Base-by-base conservation (phyloP, 2,113 vertebrate genomes). In the Myotis yumanensis region DNA sequence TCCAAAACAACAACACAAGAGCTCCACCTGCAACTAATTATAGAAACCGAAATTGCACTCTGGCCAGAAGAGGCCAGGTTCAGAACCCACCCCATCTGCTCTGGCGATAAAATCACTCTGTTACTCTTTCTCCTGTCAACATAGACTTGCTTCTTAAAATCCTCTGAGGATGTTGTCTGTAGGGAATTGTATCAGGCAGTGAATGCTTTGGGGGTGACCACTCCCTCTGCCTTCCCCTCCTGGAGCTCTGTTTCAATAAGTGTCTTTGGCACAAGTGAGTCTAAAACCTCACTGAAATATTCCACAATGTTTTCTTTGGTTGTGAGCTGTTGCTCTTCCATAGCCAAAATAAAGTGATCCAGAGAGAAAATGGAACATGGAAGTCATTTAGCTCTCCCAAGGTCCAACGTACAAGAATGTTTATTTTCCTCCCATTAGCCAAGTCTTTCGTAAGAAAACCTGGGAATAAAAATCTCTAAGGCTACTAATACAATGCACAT, bases 11-110 rank as follows among this genome's bases (percentile, higher is more conserved):
- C 28, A 89, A 32, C 46, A 86, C 20, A 59, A 91, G 86, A 82
- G 2, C 57, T 80, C 75, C 96, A 97, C 96, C 95, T 97, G 95
- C 77, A 97, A 95, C 96, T 97, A 95, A 95, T 96, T 94, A 96
- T 77, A 95, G 93, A 94, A 96, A 94, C 54, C 86, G 54, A 94
- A 96, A 92, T 81, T 95, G 84, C n/a, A 82, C 66, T 73, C 80
- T 86, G 69, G 93, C 96, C 95, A 95, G 52, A 92, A 77, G 86
- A 93, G 71, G 57, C 86, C 77, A 88, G 40, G 76, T 88, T 94
- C 86, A 94, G 84, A 94, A 86, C 76, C 80, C 62, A 92, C 66
- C 89, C 91, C 95, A 94, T 96, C 89, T 97, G 91, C 81, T 92
- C n/a, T 91, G 57, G 87, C 59, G 9, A 94, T 94, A 94, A 95